These are phyloP conservation scores for Xestoiulus laeticollis DNA, from an alignment of 2,888 invertebrate genomes.

Conservation along the genomic window DNA sequence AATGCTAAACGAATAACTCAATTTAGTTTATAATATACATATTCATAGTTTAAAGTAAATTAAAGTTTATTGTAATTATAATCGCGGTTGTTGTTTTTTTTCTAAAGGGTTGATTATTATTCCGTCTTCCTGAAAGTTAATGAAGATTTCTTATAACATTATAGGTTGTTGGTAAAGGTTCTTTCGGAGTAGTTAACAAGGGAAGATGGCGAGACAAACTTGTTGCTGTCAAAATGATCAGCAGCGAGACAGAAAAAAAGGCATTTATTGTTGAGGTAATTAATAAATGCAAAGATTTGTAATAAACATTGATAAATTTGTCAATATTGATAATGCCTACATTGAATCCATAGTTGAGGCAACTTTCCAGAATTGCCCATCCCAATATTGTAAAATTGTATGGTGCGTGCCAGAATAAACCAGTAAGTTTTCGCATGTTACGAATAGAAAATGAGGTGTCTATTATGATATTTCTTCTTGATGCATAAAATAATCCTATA, in stretches of 20 bases:
- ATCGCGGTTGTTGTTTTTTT: no score
- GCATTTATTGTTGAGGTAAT: slow-evolving; percentile 85
- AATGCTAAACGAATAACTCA: no score
- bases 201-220: slow-evolving; percentile 84
- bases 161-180: slow-evolving; percentile 90
- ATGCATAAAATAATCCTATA: slow-evolving; percentile 54
- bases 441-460: slow-evolving; percentile 44
- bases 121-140: no score
- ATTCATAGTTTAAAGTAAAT: no score
- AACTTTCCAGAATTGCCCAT: slow-evolving; percentile 89
- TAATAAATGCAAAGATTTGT: not conserved
- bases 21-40: no score
- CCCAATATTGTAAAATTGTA: slow-evolving; percentile 92
- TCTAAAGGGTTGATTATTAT: no score
- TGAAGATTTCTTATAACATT: no score
- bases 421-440: slow-evolving; percentile 58
- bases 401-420: slow-evolving; percentile 82
- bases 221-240: slow-evolving; percentile 94
- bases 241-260: slow-evolving; percentile 86
- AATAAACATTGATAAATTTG: not conserved
- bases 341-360: slow-evolving; percentile 68
- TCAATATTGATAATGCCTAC: no score
- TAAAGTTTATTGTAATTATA: no score
- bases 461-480: not conserved
- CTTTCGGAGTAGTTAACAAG: slow-evolving; percentile 93